Evolutionary conservation across 2,888 invertebrate species (phyloP), one percentile per base, ranked within the genome.

Genomic region (Malthinus flaveolus): DNA sequence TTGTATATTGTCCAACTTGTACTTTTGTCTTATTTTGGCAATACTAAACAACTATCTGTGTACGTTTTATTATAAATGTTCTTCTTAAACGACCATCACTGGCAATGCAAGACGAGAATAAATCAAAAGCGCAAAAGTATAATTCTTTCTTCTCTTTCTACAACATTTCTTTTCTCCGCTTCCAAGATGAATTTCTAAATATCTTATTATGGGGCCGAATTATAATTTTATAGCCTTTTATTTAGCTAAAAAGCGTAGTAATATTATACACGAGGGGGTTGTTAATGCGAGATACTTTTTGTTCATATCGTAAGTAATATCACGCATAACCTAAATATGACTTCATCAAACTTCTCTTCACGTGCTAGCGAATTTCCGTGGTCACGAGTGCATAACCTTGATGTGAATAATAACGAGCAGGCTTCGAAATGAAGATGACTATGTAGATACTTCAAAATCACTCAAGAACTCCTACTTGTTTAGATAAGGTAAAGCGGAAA

Each of bases 351-450:
- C 46, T 69, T 65, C 67, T 52, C 63, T 63, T 51, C 69, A 69
- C 68, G 69, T 69, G 61, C 52, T 36, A 51, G 49, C 37, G 52
- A 58, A 63, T 62, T 60, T 62, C 59, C 54, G 57, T 66, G 66
- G 66, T 62, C 69, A 66, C 69, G 65, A 66, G 66, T 65, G 69
- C 66, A 64, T 65, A 64, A 62, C 66, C 65, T 63, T 61, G 46
- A 62, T 60, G 65, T 71, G 72, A 72, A 72, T 72, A 72, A 69
- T 69, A 72, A 72, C 69, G 67, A 71, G 66, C 12, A 46, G 59
- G 55, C 55, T 55, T 46, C 45, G 48, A 59, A 59, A 59, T 59
- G 54, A 55, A 59, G 59, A 59, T 59, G 59, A 59, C 59, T 59
- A 55, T 54, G 55, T 59, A 59, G 59, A 59, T 51, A 49, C 50